These are phyloP conservation scores for Octopus sinensis DNA, from an alignment of 1,140 invertebrate species.

Conservation along the genomic window DNA sequence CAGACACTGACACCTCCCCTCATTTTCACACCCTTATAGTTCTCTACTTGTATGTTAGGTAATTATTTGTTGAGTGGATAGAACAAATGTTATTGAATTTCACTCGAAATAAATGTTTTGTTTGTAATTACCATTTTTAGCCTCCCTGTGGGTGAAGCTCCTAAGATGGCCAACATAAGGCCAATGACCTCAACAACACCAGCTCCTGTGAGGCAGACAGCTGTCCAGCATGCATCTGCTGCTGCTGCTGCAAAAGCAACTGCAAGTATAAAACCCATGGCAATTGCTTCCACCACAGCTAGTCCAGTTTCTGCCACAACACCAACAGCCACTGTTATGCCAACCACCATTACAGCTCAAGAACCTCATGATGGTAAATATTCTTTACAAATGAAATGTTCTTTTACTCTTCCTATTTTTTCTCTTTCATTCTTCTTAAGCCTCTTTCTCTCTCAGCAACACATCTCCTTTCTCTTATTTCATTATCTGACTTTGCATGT, in stretches of 20 bases:
- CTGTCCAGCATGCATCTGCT: slow-evolving; percentile 50
- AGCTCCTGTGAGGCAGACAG: slow-evolving; percentile 32
- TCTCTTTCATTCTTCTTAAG: background rate
- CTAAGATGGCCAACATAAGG: slow-evolving; percentile 85
- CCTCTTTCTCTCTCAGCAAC: background rate
- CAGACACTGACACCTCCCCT: no score
- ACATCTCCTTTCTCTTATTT: background rate
- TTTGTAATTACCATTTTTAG: slow-evolving; percentile 39
- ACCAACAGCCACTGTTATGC: slow-evolving; percentile 74
- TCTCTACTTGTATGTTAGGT: no score
- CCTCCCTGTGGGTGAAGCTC: slow-evolving; percentile 73
- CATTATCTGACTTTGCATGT: background rate
- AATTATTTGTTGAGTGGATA: no score
- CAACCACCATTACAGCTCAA: slow-evolving; percentile 54
- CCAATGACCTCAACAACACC: slow-evolving; percentile 70
- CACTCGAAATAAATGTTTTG: no score
- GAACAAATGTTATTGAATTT: no score
- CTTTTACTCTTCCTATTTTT: background rate
- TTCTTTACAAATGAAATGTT: background rate
- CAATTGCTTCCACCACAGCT: slow-evolving; percentile 63
- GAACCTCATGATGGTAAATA: slow-evolving; percentile 33
- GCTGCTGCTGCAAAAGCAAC: slow-evolving; percentile 59
- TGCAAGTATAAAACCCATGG: slow-evolving; percentile 87
- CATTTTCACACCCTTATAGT: no score
- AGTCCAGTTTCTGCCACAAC: slow-evolving; percentile 35